phyloP scores from a whole-genome alignment of 1,140 invertebrate species.

The Proales similis region DNA sequence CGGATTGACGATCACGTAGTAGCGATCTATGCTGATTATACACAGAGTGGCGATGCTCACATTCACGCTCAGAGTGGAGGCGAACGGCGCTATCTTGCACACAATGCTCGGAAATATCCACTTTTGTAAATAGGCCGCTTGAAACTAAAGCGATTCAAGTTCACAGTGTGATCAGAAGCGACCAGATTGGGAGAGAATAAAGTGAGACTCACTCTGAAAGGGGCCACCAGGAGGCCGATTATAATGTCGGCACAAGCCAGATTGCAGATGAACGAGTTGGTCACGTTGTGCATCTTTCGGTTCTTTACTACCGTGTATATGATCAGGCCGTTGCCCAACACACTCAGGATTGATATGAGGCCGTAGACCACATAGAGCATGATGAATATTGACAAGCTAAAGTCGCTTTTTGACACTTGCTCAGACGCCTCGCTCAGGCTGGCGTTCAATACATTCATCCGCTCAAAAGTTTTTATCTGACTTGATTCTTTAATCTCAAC shows the following conservation, averaged over 20 bases:
- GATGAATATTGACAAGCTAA: too few relatives aligned
- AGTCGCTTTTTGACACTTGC: too few relatives aligned
- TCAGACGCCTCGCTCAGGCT: too few relatives aligned
- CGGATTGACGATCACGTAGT: constrained; percentile 69
- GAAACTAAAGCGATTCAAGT: constrained; percentile 60
- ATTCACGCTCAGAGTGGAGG: constrained; percentile 67
- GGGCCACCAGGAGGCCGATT: constrained; percentile 68
- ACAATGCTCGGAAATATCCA: constrained; percentile 75
- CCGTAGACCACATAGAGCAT: constrained; percentile 71
- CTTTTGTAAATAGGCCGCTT: constrained; percentile 68
- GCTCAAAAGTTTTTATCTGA: too few relatives aligned
- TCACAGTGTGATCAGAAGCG: constrained; percentile 46
- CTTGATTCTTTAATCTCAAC: too few relatives aligned
- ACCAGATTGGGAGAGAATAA: constrained; percentile 42
- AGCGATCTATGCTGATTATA: constrained; percentile 69
- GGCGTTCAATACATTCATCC: too few relatives aligned
- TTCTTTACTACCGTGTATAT: constrained; percentile 66
- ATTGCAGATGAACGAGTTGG: constrained; percentile 73
- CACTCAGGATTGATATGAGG: constrained; percentile 68
- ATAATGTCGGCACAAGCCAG: constrained; percentile 69
- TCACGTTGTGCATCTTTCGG: constrained; percentile 66
- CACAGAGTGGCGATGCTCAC: constrained; percentile 73
- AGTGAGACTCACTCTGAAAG: constrained; percentile 42
- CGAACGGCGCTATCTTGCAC: constrained; percentile 72
- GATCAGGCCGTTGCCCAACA: constrained; percentile 70